Conservation (phyloP, 1,140 invertebrate genomes). For the Laodelphax striatellus region DNA sequence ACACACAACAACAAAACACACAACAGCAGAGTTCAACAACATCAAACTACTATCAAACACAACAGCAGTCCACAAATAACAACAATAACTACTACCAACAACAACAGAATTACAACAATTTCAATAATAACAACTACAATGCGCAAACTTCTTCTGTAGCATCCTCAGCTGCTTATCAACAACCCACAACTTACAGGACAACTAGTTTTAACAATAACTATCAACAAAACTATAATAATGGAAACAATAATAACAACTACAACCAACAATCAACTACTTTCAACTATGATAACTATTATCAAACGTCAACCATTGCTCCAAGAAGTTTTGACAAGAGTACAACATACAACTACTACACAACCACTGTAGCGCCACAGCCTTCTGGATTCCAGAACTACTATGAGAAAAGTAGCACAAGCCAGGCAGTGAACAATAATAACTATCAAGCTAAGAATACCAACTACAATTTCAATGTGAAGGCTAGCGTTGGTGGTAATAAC, state of each 20-base stretch:
- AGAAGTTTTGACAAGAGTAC: neutral
- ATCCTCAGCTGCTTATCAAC: slow-evolving; percentile 4
- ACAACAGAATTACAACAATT: slow-evolving; percentile 8
- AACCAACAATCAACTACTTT: slow-evolving; percentile 9
- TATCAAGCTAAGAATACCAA: slow-evolving; percentile 17
- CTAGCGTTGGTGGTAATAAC: neutral
- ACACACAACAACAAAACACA: slow-evolving; percentile 23
- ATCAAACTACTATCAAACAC: slow-evolving; percentile 30
- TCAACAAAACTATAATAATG: slow-evolving; percentile 3
- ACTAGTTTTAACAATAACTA: slow-evolving; percentile 9
- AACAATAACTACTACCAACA: slow-evolving; percentile 26
- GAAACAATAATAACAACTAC: neutral
- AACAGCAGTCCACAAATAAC: slow-evolving; percentile 25
- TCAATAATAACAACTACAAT: too few species aligned
- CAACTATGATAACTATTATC: slow-evolving; percentile 18
- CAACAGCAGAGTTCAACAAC: slow-evolving; percentile 28
- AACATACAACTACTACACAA: slow-evolving; percentile 7
- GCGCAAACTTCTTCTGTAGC: neutral
- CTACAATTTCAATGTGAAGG: slow-evolving; percentile 14
- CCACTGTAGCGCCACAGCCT: slow-evolving; percentile 1
- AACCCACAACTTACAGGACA: slow-evolving; percentile 6
- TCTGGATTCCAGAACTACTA: neutral
- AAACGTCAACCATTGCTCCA: slow-evolving; percentile 10
- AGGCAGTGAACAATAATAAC: slow-evolving; percentile 10
- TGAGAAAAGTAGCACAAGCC: slow-evolving; percentile 2